phyloP scores from a whole-genome alignment of 2,888 invertebrate species.

The Hirtodrosophila duncani region DNA sequence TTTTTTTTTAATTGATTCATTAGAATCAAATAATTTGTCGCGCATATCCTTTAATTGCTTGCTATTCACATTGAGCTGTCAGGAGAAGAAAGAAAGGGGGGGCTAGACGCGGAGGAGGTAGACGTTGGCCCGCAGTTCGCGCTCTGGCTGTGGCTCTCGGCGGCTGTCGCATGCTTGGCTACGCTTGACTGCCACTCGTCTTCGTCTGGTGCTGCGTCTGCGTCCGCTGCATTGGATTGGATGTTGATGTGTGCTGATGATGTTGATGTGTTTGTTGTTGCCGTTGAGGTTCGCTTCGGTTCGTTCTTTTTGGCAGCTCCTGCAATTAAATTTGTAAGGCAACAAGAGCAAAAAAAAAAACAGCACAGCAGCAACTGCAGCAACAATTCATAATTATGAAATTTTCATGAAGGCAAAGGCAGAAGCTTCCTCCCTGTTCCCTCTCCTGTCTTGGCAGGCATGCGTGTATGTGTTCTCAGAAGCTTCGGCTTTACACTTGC shows the following conservation, averaged over 20 bases:
- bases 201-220: conserved; percentile 11
- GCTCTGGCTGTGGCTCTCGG: too few relatives aligned
- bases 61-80: conserved; percentile 55
- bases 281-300: conserved; percentile 15
- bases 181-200: conserved; percentile 49
- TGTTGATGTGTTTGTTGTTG: conserved; percentile 6
- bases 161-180: conserved; percentile 56
- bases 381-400: conserved; percentile 37
- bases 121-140: conserved; percentile 8
- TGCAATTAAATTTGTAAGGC: conserved; percentile 53
- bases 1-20: conserved; percentile 26
- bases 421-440: too few relatives aligned
- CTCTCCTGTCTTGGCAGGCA: too few relatives aligned
- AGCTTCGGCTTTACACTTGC: too few relatives aligned
- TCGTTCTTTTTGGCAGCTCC: conserved; percentile 33
- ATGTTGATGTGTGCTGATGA: conserved; percentile 1
- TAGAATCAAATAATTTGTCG: conserved; percentile 22
- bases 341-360: conserved; percentile 22
- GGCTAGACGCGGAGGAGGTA: neutral
- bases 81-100: neutral
- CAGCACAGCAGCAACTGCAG: conserved; percentile 4
- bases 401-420: conserved; percentile 14
- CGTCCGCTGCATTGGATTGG: too few relatives aligned
- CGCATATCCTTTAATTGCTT: conserved; percentile 51
- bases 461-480: too few relatives aligned